Base-by-base conservation (phyloP, 2,113 vertebrate genomes). In the Gallinago jamesoni region DNA sequence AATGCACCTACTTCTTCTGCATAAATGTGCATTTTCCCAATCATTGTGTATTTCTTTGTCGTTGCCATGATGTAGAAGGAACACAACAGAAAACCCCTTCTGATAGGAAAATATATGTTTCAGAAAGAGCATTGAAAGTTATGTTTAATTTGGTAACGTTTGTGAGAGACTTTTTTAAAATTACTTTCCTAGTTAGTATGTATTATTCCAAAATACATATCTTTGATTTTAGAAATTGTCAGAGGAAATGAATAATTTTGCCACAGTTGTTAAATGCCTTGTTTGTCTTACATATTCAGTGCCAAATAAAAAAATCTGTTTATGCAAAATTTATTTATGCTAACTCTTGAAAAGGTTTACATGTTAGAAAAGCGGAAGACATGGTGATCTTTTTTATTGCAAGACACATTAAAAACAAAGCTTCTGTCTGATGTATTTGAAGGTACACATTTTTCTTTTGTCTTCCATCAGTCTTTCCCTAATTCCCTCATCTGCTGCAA, bases 231-330 rank as follows among this genome's bases (percentile, higher is more conserved):
- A 89, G 52, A 96, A 97, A 92, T 88, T 81, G 84, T 39, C 74
- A 91, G 70, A 69, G 45, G 91, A 88, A 96, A 94, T 50, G 35
- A 89, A 90, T 94, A 88, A 60, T 86, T 95, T 96, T 52, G n/a
- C 35, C 28, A 33, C 68, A 66, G 60, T 75, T 91, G 77, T 90
- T 79, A 84, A 91, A 62, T 69, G 43, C 56, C 77, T 93, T 93
- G 43, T 64, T 96, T 97, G 79, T 77, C 41, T 74, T 95, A 94
- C 53, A 41, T 80, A 80, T 55, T 82, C 73, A 66, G 47, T 67
- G 89, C 43, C 47, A 89, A 97, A 89, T 27, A 77, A 60, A 70
- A 94, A 87, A 89, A 94, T 62, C 37, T 27, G 25, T 87, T 94
- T 94, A 88, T 93, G 47, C 24, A 79, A 45, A 89, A 85, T 60